These are phyloP conservation scores for Aporophyla lueneburgensis DNA, from an alignment of 2,888 invertebrate genomes.

Conservation along the genomic window DNA sequence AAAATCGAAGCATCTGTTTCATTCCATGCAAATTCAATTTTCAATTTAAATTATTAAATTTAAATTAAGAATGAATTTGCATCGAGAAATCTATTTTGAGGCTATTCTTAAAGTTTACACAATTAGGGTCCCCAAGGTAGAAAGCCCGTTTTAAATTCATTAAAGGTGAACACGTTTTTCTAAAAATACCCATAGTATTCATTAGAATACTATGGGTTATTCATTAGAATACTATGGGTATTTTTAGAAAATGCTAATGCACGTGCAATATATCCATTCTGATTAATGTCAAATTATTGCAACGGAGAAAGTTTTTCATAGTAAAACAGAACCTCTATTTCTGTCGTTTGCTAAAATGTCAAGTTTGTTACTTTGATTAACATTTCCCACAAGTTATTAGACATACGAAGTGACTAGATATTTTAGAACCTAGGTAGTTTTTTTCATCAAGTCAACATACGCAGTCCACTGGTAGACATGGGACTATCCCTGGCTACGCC, in stretches of 20 bases:
- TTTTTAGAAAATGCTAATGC: too few species aligned
- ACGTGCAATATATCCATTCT: slow-evolving; percentile 1
- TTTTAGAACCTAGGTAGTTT: too few species aligned
- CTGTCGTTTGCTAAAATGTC: background rate
- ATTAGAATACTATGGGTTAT: too few species aligned
- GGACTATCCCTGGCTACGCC: too few species aligned
- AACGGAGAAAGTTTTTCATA: background rate
- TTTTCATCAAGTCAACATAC: too few species aligned
- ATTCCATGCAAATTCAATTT: background rate
- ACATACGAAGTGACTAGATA: too few species aligned
- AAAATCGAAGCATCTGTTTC: background rate
- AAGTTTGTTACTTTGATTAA: background rate
- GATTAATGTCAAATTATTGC: background rate
- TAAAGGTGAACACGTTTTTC: slow-evolving; percentile 32
- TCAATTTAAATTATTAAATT: background rate
- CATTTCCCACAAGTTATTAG: too few species aligned
- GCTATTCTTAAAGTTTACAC: background rate
- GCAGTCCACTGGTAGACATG: too few species aligned
- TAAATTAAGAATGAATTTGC: background rate
- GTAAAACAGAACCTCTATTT: background rate
- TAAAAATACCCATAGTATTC: slow-evolving; percentile 34
- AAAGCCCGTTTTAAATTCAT: background rate
- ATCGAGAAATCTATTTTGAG: slow-evolving; percentile 11
- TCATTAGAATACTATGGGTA: too few species aligned
- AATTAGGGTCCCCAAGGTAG: slow-evolving; percentile 12